Percentiles rank a stretch among this genome's conserved stretches.
Conservation (phyloP, 2,797 vertebrate species). For the Streptopelia turtur region DNA sequence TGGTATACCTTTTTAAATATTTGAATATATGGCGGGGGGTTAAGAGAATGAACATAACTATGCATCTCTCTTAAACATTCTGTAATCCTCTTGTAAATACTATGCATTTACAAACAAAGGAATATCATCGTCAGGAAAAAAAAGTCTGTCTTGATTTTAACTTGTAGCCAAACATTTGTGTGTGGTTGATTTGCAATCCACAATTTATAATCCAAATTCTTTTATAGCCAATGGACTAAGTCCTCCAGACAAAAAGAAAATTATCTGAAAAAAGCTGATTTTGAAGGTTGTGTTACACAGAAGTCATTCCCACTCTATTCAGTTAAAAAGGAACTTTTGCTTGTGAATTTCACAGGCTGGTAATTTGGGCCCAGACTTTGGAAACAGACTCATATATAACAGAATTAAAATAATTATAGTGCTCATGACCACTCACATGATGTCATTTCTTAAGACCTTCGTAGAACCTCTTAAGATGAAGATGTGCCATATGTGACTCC, state of each 20-base stretch:
- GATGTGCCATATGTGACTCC: neutral
- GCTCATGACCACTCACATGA: neutral
- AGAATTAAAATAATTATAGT: neutral
- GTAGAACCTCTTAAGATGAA: neutral
- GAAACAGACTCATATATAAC: neutral
- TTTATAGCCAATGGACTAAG: neutral
- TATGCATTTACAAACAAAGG: neutral
- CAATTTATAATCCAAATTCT: neutral
- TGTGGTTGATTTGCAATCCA: neutral
- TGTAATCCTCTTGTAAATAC: neutral
- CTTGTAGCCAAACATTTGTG: neutral
- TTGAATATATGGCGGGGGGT: slow-evolving; percentile 29
- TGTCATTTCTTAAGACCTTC: neutral
- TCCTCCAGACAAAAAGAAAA: neutral
- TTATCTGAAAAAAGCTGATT: neutral
- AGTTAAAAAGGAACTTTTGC: neutral
- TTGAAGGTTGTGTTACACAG: neutral
- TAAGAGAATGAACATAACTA: slow-evolving; percentile 34
- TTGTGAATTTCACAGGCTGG: neutral
- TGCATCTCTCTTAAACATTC: slow-evolving; percentile 10
- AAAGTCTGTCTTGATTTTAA: neutral
- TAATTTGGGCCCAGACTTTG: neutral
- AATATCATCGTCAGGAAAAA: neutral
- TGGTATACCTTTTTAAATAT: neutral
- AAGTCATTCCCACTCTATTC: neutral